Base-by-base conservation (phyloP, 2,113 vertebrate species). In the Cephalophus harveyi region DNA sequence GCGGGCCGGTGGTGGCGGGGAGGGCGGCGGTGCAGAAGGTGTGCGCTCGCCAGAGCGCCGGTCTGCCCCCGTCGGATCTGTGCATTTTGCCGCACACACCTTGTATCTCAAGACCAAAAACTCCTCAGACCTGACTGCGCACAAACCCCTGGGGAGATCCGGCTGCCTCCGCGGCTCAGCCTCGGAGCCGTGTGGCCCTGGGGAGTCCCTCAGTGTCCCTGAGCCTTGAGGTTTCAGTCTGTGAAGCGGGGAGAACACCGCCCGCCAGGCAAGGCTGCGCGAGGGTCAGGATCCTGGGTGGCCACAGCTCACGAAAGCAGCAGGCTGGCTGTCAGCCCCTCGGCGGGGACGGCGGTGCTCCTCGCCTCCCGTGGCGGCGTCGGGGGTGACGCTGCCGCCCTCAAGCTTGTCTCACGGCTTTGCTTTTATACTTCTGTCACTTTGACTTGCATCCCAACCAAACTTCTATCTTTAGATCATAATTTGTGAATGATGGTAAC, bases 321-420 rank as follows among this genome's bases (percentile, higher is more conserved):
- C 14, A 4, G n/a, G 14, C 76, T 54, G 55, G 30, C 40, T 30
- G 30, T 15, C 84, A n/a, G 27, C 89, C 8, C 19, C 54, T 55
- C 2, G 6, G 54, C 54, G 7, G 19, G 54, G 54, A 7, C 54
- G 54, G 54, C 17, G 17, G 54, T 19, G 54, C 54, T 8, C 54
- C 54, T 1, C 0, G 54, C 54, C 19, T 54, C 54, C 54, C 7
- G 19, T 0, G 19, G 54, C 3, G 54, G 54, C 19, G 0, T 7
- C 54, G 2, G 19, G 54, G 19, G 54, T 8, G 54, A 21, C 54
- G 7, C 54, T 7, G 19, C 19, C 7, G 17, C 19, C 54, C 17
- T 55, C 7, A 19, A 55, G 54, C 54, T 21, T 21, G 30, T n/a
- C 84, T 60, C 59, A 9, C 2, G 9, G 7, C 25, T 54, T 85